Evolutionary conservation across 2,888 invertebrate species (phyloP), one percentile per base, ranked within the genome.

Genomic region (Yponomeuta cagnagella): DNA sequence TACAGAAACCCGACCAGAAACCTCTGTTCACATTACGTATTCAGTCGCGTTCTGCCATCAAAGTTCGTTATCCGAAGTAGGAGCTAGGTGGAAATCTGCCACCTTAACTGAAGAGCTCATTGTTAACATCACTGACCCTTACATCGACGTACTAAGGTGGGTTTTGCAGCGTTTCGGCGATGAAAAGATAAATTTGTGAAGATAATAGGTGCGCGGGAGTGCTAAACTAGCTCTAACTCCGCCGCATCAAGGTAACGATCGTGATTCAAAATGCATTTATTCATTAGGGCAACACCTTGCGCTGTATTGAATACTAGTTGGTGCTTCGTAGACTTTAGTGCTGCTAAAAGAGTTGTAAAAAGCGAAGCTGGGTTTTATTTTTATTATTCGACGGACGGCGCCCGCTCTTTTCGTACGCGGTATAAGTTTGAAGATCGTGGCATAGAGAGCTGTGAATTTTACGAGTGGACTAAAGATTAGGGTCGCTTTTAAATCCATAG

Each of bases 201-300:
- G 65, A 33, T 65, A 31, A 33, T 65, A 3, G 12, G 6, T 23
- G 64, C 30, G 33, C 65, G 65, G 31, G 52, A 58, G 52, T 58
- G 52, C 52, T 58, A 30, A 64, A 64, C 64, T 64, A 30, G 64
- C 23, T 67, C 15, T n/a, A 43, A 67, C 37, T 67, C 33, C n/a
- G 6, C 30, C 33, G 43, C 37, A 43, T 43, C n/a, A 43, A 67
- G 43, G 67, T 67, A 67, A 43, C 67, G 67, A 43, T 67, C 33
- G 37, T n/a, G 33, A 67, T 67, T 43, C 67, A 10, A 65, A 33
- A 67, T 67, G 67, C 67, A 67, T 33, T 67, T 64, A 64, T 64
- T 64, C 64, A 64, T 64, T 23, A 64, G 12, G 64, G 64, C 30
- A 64, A 64, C 64, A 64, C 64, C 64, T 31, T 64, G 64, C 52